phyloP scores from a whole-genome alignment of 1,140 invertebrate species.

The Drosophila nikananu region DNA sequence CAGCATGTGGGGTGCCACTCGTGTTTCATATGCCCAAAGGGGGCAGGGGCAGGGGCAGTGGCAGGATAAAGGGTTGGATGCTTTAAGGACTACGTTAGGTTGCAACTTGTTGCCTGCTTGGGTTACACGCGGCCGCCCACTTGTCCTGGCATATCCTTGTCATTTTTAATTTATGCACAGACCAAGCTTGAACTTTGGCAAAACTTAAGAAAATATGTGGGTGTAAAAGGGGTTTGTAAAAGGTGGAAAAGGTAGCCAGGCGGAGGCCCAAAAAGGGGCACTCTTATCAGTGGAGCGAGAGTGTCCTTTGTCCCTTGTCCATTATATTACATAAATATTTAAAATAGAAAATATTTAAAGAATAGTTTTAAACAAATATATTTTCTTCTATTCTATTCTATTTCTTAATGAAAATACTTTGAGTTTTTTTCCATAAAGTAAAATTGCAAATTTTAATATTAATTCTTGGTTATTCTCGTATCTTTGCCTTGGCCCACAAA shows the following conservation, averaged over 20 bases:
- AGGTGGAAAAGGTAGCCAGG: background rate
- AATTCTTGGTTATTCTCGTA: background rate
- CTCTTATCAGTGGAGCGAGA: background rate
- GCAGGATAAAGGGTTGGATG: conserved; percentile 8
- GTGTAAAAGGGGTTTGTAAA: background rate
- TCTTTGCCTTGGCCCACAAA: background rate
- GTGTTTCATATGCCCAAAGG: conserved; percentile 64
- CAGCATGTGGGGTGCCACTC: conserved; percentile 10
- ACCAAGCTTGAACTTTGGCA: conserved; percentile 45
- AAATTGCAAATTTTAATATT: background rate
- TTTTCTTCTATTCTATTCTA: background rate
- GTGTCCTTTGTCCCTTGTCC: conserved; percentile 8
- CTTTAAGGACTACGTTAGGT: conserved; percentile 48
- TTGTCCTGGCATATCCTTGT: conserved; percentile 70
- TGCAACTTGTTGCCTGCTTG: conserved; percentile 78
- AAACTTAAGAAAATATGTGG: conserved; percentile 48
- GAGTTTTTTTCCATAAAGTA: no score
- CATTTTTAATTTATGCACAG: conserved; percentile 80
- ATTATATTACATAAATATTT: conserved; percentile 11
- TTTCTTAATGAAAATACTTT: background rate
- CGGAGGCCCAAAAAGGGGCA: background rate
- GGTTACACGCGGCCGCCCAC: conserved; percentile 55
- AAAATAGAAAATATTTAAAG: background rate
- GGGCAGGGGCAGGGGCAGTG: background rate
- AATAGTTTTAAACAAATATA: background rate